Base-by-base conservation (phyloP, 2,888 invertebrate genomes). In the Orthonevra nobilis region DNA sequence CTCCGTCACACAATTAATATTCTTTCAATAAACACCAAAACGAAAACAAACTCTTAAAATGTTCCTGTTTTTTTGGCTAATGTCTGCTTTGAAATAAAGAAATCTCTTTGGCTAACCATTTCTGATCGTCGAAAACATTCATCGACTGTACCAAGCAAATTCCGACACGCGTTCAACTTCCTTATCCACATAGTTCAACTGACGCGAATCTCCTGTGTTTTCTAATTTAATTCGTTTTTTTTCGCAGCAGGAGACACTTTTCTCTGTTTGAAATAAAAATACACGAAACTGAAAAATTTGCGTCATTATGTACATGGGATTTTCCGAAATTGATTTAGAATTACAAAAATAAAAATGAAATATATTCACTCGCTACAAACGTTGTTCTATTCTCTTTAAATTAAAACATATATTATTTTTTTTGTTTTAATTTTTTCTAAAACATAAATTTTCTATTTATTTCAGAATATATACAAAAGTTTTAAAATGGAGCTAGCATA, bases 161-260 rank as follows among this genome's bases (percentile, higher is more conserved):
- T 12, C 26, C 44, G 72, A 68, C 66, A 44, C 28, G 40, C 73
- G 56, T 73, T 48, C 9, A 54, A 50, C 56, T 73, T 79, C 50
- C 50, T 61, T 58, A 56, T 52, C 36, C 34, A 17, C 48, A 56
- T 42, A 48, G n/a, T 54, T 48, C n/a, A 60, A 50, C 5, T 17
- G 40, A 26, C 23, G 79, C 79, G 61, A 79, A 73, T 54, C 10
- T 42, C 54, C 46, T 72, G 3, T 46, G 32, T 69, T 70, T 32
- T 75, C 30, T 46, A 40, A 36, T 26, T 46, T 36, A 50, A 26
- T 34, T 40, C 5, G n/a, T n/a, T 2, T 50, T 63, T 70, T 30
- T 48, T 79, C 79, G 15, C 66, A 68, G 79, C 79, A 66, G 79
- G 79, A 79, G 73, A 79, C 79, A 79, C 54, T 73, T 72, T 79